Evolutionary conservation across 64 coral and sea anemone genomes (phyloP), one percentile per base, ranked within the genome.

Genomic region (Porites lutea): DNA sequence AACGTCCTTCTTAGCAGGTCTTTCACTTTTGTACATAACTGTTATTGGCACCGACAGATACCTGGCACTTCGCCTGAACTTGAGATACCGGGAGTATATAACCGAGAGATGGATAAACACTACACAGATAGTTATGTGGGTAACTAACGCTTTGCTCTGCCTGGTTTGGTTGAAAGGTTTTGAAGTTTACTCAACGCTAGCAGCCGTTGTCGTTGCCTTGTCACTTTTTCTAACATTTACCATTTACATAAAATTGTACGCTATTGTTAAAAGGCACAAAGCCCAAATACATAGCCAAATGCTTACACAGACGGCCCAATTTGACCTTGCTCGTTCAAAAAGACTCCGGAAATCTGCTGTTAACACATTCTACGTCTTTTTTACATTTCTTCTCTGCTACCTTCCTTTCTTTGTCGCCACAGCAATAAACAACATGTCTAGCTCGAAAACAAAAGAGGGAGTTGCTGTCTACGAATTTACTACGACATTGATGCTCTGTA

Each of bases 281-380:
- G 58, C 16, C 14, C 78, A 82, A 61, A 82, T 82, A 16, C 78
- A 47, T 6, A 23, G 23, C 15, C 78, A 82, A 82, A 82, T 82
- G 27, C n/a, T 3, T 7, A 6, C 37, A 8, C 78, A 82, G 78
- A 62, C 58, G 22, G 8, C n/a, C 13, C 13, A 62, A 10, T 18
- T 46, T 62, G 78, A 82, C 13, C 44, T 6, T 4, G 44, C 18
- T 61, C 78, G 78, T 7, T 45, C n/a, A 6, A 59, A 62, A 16
- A 60, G 78, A 6, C 46, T 82, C 4, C 58, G 78, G 23, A 82
- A 62, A 62, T 82, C 78, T 2, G 58, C 78, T 13, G 19, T 82
- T 13, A 82, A 59, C 57, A 82, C 78, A 2, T 15, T 82, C 1
- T 82, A 82, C 15, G 78, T 82, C 9, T 82, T 82, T 59, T 82